Evolutionary conservation across 2,888 invertebrate species (phyloP), one percentile per base, ranked within the genome.

Genomic region (Drosophila rellima): DNA sequence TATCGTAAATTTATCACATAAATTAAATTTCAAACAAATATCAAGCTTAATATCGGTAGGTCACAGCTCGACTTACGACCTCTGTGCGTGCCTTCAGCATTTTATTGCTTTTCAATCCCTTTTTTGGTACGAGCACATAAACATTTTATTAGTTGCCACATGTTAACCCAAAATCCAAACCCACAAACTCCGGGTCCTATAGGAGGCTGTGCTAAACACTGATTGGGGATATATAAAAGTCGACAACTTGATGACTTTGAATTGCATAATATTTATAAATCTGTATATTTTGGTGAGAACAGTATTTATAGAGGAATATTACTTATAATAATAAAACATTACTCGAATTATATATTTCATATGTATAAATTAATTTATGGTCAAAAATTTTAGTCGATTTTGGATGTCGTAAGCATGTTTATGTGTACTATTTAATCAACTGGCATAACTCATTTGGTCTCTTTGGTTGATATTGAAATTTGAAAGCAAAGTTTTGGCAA

Each of bases 101-200:
- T 77, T 87, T 84, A 84, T 84, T 75, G 78, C 42, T 69, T 80
- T 88, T 67, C 69, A 82, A 76, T 74, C 82, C 78, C 33, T 40
- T 74, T 56, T 40, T 59, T 26, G 42, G 56, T 31, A 44, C 60
- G 42, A 51, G 51, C 69, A 73, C 70, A 86, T 86, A 78, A 88
- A 80, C 76, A 83, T 85, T 88, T 85, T 85, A 86, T 78, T 86
- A 86, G 81, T 71, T 83, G 83, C 74, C 73, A 82, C 73, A 80
- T 88, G 83, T 83, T 85, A 80, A 85, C 78, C 74, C 59, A 48
- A 65, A 10, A 51, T 44, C 56, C 60, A 50, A 63, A 54, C 54
- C 55, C 63, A 62, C 70, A 70, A 69, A 65, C 59, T 64, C 42
- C 11, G 17, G n/a, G 29, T 23, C 44, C 39, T 50, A 40, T 56